Percentiles rank a stretch among this genome's conserved stretches.
Conservation (phyloP, 2,888 invertebrate species). For the Aelia acuminata region DNA sequence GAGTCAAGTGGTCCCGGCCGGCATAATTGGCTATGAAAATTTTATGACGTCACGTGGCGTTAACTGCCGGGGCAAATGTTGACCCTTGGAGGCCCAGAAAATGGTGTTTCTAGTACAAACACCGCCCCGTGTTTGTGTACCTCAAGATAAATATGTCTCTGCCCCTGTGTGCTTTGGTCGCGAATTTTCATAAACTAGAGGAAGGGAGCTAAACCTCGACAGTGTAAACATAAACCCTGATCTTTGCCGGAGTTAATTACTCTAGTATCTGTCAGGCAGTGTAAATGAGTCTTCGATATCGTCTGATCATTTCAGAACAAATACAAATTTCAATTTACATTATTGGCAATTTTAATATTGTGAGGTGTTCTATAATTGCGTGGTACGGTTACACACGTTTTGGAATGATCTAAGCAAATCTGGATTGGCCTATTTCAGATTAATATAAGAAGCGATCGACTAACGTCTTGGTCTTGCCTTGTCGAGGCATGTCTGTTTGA, state of each 20-base stretch:
- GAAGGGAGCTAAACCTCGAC: neutral
- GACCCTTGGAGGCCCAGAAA: constrained; percentile 31
- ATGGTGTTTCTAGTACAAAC: constrained; percentile 46
- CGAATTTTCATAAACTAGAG: neutral
- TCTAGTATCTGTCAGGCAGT: neutral
- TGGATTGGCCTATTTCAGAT: too few species aligned
- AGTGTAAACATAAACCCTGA: neutral
- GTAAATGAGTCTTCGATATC: too few species aligned
- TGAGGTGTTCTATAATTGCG: too few species aligned
- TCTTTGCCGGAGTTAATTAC: neutral
- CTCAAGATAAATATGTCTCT: constrained; percentile 46
- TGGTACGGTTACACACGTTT: too few species aligned
- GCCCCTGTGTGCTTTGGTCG: neutral
- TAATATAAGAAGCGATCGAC: too few species aligned
- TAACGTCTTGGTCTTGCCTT: too few species aligned
- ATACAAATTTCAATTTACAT: too few species aligned
- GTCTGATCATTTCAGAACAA: too few species aligned
- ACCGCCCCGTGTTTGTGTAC: constrained; percentile 36
- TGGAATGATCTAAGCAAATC: too few species aligned
- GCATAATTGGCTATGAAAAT: constrained; percentile 57
- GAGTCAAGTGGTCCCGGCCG: neutral
- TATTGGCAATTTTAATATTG: too few species aligned
- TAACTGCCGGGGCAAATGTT: constrained; percentile 53
- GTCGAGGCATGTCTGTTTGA: too few species aligned
- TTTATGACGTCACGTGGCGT: constrained; percentile 56